Evolutionary conservation across 2,888 invertebrate genomes (phyloP), one percentile per base, ranked within the genome.

Genomic region (Ophion costatus): DNA sequence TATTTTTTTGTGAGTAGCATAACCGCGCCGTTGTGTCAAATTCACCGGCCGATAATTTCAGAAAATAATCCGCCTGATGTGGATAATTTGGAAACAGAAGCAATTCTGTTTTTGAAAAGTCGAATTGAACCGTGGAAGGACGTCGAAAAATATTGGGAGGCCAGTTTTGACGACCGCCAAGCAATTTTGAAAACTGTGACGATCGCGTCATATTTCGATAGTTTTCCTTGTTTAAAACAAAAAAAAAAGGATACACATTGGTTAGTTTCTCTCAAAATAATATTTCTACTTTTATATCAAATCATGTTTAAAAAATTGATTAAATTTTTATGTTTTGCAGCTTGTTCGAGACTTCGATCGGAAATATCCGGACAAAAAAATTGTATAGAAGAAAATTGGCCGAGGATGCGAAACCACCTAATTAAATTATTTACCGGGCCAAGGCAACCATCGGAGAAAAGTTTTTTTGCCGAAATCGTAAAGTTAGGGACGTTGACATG

Each of bases 171-270:
- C 10, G 45, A 69, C 9, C 69, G 69, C 4, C 11, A 69, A 69
- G 24, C 7, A 45, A 45, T 69, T 69, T 69, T 9, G 22, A 20
- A 69, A 69, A 69, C 22, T 24, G 69, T 11, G 42, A 67, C 67
- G 20, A 67, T 67, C n/a, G 42, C 67, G n/a, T 67, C 67, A 20
- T 67, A 67, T 42, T 67, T n/a, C 14, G 67, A 67, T 20, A 42
- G 17, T n/a, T 67, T 42, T 20, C 67, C 67, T 42, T 67, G 67
- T 67, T 69, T 69, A 45, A 69, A 69, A 51, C 69, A 69, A 69
- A 69, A 69, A 69, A 22, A 45, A 66, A n/a, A n/a, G 24, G 69
- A 45, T 69, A 69, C 69, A 51, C 24, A 22, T 69, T 69, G 69
- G 69, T 69, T 14, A 69, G 29, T 56, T 51, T 51, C 2, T 51